Evolutionary conservation across 1,140 invertebrate species (phyloP).

Genomic region (Lepidurus couesii): DNA sequence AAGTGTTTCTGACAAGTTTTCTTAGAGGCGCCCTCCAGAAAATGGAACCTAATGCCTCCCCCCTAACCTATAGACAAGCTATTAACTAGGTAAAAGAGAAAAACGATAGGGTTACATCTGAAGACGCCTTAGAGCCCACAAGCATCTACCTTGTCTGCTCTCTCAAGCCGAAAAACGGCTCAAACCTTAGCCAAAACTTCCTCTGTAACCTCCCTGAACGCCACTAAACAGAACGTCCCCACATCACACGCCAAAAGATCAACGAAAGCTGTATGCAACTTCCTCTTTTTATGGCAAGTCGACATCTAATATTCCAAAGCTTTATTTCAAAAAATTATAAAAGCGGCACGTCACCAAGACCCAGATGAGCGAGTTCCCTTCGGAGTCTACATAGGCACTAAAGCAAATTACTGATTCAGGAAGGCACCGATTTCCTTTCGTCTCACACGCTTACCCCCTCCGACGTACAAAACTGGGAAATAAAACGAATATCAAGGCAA

Average conservation of each 20-base stretch:
- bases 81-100: not conserved
- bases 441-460: not conserved
- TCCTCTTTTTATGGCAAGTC: no score
- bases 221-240: no score
- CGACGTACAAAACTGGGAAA: not conserved
- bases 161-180: not conserved
- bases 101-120: not conserved
- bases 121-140: not conserved
- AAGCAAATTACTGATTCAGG: not conserved
- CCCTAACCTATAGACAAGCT: not conserved
- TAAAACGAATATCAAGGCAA: not conserved
- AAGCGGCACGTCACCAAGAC: not conserved
- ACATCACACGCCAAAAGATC: no score
- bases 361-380: not conserved
- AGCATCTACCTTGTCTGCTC: not conserved
- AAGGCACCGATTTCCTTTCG: not conserved
- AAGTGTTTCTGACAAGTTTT: conserved; percentile 2
- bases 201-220: not conserved
- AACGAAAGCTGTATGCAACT: no score
- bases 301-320: not conserved
- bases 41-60: not conserved
- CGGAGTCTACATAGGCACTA: not conserved
- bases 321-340: not conserved
- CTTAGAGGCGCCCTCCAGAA: not conserved
- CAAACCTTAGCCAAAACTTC: not conserved